Evolutionary conservation across 1,140 invertebrate species (phyloP), one percentile per base, ranked within the genome.

Genomic region (Sesamia nonagrioides): DNA sequence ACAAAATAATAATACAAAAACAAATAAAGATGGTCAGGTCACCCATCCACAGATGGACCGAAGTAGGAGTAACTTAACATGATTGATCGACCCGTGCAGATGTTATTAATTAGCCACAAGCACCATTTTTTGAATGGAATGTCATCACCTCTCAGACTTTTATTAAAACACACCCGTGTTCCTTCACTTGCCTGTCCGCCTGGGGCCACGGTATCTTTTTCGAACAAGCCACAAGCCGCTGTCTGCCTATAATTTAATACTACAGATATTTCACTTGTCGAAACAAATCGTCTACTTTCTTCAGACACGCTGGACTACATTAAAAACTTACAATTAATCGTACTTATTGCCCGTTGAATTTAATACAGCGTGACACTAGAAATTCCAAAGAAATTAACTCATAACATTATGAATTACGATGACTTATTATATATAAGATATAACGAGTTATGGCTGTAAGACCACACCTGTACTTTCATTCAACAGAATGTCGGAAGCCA

Each of bases 401-500:
- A 61, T 48, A 75, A 48, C 37, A 40, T 75, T 37, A 72, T 72
- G 69, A 73, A 9, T 56, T 74, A 74, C 17, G 40, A 74, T 40
- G 42, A n/a, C n/a, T n/a, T n/a, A n/a, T n/a, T n/a, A n/a, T n/a
- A n/a, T 61, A 74, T 48, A 52, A 74, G 72, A 74, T 17, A 56
- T 61, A 74, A 74, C 72, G 56, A 48, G 56, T 74, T 74, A 61
- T 74, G 56, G 72, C 8, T 13, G 45, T 45, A 17, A 33, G 9
- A 21, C 72, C 72, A 74, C 72, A 40, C 72, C 72, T 40, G 56
- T 21, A 74, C 72, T 74, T 74, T 74, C 72, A 74, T 74, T 74
- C 72, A 60, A 35, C 72, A 74, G 71, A 73, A 74, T 74, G 72
- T 17, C 1, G 21, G 56, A 17, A 21, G 72, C 72, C 21, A 15